Conservation (phyloP, 2,797 vertebrate species). For the Lithobates pipiens region DNA sequence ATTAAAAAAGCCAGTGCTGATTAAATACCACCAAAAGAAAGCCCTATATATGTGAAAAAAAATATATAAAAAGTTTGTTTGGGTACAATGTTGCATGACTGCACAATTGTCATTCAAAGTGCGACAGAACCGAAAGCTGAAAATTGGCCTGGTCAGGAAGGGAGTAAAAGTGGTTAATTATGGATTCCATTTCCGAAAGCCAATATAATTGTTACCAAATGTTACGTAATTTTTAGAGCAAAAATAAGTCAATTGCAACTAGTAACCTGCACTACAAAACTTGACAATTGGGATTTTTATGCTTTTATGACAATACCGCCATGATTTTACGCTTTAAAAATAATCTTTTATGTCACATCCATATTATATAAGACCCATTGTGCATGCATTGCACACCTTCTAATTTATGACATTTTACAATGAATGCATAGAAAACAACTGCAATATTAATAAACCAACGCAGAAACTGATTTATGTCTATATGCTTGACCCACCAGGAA, state of each 20-base stretch:
- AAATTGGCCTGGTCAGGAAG: no score
- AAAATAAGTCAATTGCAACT: not conserved
- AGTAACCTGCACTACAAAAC: not conserved
- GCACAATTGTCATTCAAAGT: no score
- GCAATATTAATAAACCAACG: not conserved
- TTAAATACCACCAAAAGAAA: no score
- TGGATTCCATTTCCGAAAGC: no score
- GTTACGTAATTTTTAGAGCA: no score
- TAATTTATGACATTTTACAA: not conserved
- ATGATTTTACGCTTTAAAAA: not conserved
- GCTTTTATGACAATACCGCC: not conserved
- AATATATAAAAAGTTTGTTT: no score
- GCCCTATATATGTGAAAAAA: no score
- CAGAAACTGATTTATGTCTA: not conserved
- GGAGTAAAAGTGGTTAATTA: no score
- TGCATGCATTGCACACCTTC: not conserved
- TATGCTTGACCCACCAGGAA: constrained; percentile 1
- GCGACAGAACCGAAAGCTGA: no score
- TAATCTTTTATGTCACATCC: not conserved
- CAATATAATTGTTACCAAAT: no score
- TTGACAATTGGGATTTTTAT: not conserved
- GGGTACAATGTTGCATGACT: no score
- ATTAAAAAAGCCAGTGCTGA: no score
- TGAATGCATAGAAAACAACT: not conserved
- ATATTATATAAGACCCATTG: not conserved